Evolutionary conservation across 2,888 invertebrate genomes (phyloP), one percentile per base, ranked within the genome.

Genomic region (Endomychus coccineus): DNA sequence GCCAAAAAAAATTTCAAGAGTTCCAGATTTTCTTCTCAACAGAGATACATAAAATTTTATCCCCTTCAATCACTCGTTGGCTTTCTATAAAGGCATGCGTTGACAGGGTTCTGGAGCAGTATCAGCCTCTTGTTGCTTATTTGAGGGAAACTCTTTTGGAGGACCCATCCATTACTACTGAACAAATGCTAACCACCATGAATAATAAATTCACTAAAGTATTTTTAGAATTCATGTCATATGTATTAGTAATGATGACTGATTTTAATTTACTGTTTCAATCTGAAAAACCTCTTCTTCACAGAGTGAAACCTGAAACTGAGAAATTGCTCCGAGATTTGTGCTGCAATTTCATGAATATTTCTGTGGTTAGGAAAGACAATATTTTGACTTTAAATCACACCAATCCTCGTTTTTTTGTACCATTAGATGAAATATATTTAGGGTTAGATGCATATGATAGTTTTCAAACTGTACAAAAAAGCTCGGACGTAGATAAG

Each of bases 21-120:
- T 52, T 56, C 28, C 54, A 56, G 41, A 34, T 42, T 23, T 57
- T 57, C 42, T 59, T 59, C 40, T 9, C 56, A 28, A 44, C 46
- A 3, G 53, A 55, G 22, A 52, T 59, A 2, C 56, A 61, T 32
- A 53, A 56, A 52, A 60, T 53, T 27, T 6, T 33, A 3, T 12
- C 7, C 9, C 33, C 23, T 10, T 13, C 13, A 10, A 10, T 27
- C 10, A 56, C 56, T 21, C 32, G 53, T 16, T 58, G 55, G 55
- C 45, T 56, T 4, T 56, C 52, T 6, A 10, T 56, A 17, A 54
- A 62, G 48, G 42, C 39, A 7, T 58, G n/a, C 9, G 27, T 14
- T 7, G 12, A 27, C 12, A 14, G 27, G 10, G 14, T 27, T 10
- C 4, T 27, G 3, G 27, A 27, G 11, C 27, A 27, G 10, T 27